Evolutionary conservation across 2,113 vertebrate species (phyloP).

Genomic region (Dermatemys mawii): DNA sequence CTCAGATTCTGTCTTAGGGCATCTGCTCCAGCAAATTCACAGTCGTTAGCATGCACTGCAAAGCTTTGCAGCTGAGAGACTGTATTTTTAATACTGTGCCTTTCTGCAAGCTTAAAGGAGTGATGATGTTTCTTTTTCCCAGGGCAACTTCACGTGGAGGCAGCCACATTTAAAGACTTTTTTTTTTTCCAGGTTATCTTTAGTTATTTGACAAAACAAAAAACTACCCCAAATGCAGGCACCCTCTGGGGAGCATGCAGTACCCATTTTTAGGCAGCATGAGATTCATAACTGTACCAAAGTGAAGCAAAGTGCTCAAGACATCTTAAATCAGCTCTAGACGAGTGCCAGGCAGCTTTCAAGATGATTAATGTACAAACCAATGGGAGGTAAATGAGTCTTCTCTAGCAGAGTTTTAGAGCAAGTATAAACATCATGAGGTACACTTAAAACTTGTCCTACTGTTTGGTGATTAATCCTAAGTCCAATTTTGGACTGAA

Average conservation of each 20-base stretch:
- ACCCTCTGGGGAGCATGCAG: slow-evolving; percentile 22
- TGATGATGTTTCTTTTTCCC: background rate
- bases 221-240: slow-evolving; percentile 4
- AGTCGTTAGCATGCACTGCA: background rate
- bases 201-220: slow-evolving; percentile 9
- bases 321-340: slow-evolving; percentile 60
- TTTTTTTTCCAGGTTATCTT: background rate
- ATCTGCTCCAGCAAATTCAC: background rate
- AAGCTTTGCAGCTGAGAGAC: background rate
- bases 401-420: background rate
- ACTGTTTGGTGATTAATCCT: background rate
- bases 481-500: background rate
- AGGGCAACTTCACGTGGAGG: background rate
- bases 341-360: slow-evolving; percentile 53
- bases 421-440: background rate
- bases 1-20: background rate
- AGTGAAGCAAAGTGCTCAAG: slow-evolving; percentile 53
- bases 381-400: slow-evolving; percentile 56
- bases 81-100: background rate
- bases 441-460: slow-evolving; percentile 6
- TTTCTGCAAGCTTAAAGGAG: background rate
- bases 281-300: slow-evolving; percentile 40
- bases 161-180: background rate
- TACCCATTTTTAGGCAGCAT: slow-evolving; percentile 28
- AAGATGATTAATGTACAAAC: slow-evolving; percentile 65